Conservation (phyloP, 2,113 vertebrate species). For the Elgaria multicarinata region DNA sequence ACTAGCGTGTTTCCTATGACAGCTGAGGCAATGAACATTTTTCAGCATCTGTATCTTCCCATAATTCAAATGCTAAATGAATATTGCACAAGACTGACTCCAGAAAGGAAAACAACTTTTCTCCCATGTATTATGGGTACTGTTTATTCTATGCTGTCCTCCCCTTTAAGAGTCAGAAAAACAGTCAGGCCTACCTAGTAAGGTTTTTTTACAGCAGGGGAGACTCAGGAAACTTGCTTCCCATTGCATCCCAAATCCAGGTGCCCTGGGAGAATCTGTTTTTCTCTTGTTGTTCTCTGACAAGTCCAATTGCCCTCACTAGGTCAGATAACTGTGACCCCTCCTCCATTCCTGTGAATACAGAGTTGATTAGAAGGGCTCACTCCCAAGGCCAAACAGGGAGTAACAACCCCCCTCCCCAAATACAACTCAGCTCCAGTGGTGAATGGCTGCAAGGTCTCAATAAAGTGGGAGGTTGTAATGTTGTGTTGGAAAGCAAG, state of each 20-base stretch:
- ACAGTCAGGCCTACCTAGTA: background rate
- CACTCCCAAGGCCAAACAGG: background rate
- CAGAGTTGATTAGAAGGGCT: background rate
- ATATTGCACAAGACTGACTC: slow-evolving; percentile 27
- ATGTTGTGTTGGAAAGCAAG: background rate
- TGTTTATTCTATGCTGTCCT: background rate
- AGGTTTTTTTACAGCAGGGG: too few relatives aligned
- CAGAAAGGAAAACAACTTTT: background rate
- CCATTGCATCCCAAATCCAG: background rate
- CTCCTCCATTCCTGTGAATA: background rate
- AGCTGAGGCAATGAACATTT: slow-evolving; percentile 38
- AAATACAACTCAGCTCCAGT: background rate
- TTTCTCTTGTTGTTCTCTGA: background rate
- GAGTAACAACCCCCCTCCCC: background rate
- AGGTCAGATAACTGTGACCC: background rate
- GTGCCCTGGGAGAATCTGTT: background rate
- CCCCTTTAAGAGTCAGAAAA: background rate
- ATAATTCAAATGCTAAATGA: slow-evolving; percentile 37
- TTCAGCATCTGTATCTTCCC: background rate
- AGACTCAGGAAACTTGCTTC: too few relatives aligned
- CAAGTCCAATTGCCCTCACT: background rate
- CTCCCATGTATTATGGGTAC: background rate
- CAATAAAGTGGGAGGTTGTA: background rate
- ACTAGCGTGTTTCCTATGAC: slow-evolving; percentile 26
- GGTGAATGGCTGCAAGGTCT: background rate